phyloP scores from a whole-genome alignment of 2,113 vertebrate genomes.

The Choloepus hoffmanni region DNA sequence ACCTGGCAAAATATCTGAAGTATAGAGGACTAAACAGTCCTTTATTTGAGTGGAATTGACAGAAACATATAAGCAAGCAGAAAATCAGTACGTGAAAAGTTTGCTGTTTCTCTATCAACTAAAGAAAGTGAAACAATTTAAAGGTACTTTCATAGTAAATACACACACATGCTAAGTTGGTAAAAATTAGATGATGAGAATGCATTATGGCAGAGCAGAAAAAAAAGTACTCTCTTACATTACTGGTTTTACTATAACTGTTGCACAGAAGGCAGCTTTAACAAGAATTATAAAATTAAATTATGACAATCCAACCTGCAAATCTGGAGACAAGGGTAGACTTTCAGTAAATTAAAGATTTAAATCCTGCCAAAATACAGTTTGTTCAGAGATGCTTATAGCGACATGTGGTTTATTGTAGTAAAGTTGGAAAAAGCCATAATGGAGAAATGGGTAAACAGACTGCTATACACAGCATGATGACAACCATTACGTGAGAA shows the following conservation, averaged over 20 bases:
- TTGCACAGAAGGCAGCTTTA: neutral
- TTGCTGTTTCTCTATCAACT: neutral
- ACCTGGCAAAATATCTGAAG: neutral
- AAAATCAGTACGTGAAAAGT: neutral
- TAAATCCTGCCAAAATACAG: neutral
- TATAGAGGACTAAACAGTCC: neutral
- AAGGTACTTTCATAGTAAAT: neutral
- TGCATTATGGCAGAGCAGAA: neutral
- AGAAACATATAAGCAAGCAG: neutral
- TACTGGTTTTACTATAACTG: neutral
- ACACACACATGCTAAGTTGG: neutral
- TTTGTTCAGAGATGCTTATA: neutral
- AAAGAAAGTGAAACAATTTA: neutral
- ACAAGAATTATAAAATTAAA: neutral
- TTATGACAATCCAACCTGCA: neutral
- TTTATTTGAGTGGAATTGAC: neutral
- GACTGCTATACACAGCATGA: no score
- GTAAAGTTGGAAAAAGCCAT: neutral
- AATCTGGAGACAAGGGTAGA: neutral
- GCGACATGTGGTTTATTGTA: neutral
- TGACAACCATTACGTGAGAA: no score
- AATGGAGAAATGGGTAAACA: neutral
- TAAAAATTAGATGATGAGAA: neutral
- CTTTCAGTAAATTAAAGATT: neutral
- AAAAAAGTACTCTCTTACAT: neutral